These are phyloP conservation scores for Pycnomerus fuliginosus DNA, from an alignment of 2,888 invertebrate genomes.

Conservation along the genomic window DNA sequence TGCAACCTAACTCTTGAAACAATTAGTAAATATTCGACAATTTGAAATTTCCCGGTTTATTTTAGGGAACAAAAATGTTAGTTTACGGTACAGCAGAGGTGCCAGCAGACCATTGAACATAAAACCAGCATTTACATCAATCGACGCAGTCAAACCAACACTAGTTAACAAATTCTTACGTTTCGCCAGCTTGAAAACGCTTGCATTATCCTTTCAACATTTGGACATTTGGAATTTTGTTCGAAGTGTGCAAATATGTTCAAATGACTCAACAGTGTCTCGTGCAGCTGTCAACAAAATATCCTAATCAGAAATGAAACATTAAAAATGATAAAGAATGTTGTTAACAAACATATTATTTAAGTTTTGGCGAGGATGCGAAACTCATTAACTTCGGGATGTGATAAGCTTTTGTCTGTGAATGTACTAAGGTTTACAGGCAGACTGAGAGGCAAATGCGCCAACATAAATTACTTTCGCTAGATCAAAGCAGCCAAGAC, in stretches of 20 bases:
- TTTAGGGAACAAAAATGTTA: conserved; percentile 5
- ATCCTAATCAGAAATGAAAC: background rate
- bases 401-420: conserved; percentile 6
- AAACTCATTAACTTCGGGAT: no score
- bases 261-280: background rate
- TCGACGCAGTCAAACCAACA: conserved; percentile 5
- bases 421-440: conserved; percentile 17
- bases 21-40: no score
- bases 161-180: conserved; percentile 7
- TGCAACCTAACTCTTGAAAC: no score
- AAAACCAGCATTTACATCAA: conserved; percentile 5
- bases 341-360: conserved; percentile 1
- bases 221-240: background rate
- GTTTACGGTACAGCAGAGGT: conserved; percentile 3
- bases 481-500: conserved; percentile 38
- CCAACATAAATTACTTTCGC: conserved; percentile 37
- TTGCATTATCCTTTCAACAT: no score
- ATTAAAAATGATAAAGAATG: background rate
- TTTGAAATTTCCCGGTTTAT: no score
- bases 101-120: conserved; percentile 7
- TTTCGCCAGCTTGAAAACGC: conserved; percentile 2
- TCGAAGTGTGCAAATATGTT: background rate
- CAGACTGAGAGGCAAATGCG: conserved; percentile 26
- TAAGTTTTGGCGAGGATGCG: no score
- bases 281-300: background rate